phyloP scores from a whole-genome alignment of 1,140 invertebrate genomes.

The Cotesia glomerata region DNA sequence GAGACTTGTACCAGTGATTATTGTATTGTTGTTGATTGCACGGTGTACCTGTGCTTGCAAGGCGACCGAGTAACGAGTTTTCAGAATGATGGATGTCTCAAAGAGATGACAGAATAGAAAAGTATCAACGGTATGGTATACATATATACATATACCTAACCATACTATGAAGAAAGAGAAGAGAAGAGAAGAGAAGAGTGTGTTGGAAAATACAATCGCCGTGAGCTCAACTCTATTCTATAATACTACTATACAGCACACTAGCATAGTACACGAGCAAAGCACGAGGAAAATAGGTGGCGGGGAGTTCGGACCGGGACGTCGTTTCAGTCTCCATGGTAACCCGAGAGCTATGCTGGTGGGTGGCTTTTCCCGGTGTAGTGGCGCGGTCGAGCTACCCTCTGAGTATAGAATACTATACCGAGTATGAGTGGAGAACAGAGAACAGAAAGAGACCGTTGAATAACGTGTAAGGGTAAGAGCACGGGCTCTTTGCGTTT shows the following conservation, averaged over 20 bases:
- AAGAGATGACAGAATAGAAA: not conserved
- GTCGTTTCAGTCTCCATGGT: constrained; percentile 30
- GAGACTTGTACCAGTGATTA: not conserved
- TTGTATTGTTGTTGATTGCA: not conserved
- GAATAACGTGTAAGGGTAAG: not conserved
- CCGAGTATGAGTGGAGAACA: too few relatives aligned
- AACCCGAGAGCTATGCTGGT: constrained; percentile 22
- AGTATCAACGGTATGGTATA: not conserved
- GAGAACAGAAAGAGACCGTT: not conserved
- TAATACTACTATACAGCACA: not conserved
- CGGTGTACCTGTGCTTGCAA: not conserved
- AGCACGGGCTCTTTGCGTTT: not conserved
- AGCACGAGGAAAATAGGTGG: constrained; percentile 34
- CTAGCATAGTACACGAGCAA: not conserved
- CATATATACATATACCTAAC: too few relatives aligned
- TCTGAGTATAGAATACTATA: too few relatives aligned
- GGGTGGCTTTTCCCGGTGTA: constrained; percentile 7
- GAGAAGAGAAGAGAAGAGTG: not conserved
- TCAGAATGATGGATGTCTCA: constrained; percentile 2
- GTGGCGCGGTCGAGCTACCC: constrained; percentile 18
- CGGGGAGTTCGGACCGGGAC: constrained; percentile 28
- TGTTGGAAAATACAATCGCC: not conserved
- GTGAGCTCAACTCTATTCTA: not conserved
- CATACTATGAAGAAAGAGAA: not conserved
- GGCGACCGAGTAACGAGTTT: not conserved